Base-by-base conservation (phyloP, 2,888 invertebrate genomes). In the Eueremaeus valkanovi region DNA sequence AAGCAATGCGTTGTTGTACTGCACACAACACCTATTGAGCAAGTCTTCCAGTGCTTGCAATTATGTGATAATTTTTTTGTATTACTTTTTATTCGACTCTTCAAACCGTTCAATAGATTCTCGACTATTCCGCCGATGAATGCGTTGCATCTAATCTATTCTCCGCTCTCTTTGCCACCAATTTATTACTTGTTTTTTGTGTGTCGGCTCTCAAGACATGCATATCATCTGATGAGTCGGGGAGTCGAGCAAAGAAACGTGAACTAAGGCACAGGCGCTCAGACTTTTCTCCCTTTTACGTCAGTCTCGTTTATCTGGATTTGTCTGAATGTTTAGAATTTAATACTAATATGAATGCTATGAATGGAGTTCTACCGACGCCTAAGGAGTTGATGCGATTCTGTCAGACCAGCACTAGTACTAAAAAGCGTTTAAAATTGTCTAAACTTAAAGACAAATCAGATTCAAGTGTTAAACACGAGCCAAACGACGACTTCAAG, bases 381-480 rank as follows among this genome's bases (percentile, higher is more conserved):
- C 40, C 68, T 36, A 36, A 68, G 68, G 68, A 68, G 42, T 68
- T 68, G 68, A 68, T 68, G 42, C 36, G 40, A 33, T 68, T 68
- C 68, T 68, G 68, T 68, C 68, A 68, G 42, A 42, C 68, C 42
- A 68, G 24, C n/a, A 13, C 63, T 33, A 21, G n/a, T n/a, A n/a
- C n/a, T 36, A 42, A 42, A 40, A 68, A 68, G 16, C 68, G 68
- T 68, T 42, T 68, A 31, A 68, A 68, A 27, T 24, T 42, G 18
- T 68, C 68, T 42, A 68, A 68, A 42, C 68, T 68, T 24, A 68
- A 40, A 68, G 40, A 68, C 24, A 68, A 27, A 21, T 11, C 42
- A 0, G 68, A 68, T 24, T 21, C 63, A 31, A 21, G 68, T 68
- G 42, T 21, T 24, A 68, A n/a, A 68, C 68, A 68, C 24, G 68